Percentiles rank a stretch among this genome's conserved stretches.
Conservation (phyloP, 1,140 invertebrate genomes). For the Orius laevigatus region DNA sequence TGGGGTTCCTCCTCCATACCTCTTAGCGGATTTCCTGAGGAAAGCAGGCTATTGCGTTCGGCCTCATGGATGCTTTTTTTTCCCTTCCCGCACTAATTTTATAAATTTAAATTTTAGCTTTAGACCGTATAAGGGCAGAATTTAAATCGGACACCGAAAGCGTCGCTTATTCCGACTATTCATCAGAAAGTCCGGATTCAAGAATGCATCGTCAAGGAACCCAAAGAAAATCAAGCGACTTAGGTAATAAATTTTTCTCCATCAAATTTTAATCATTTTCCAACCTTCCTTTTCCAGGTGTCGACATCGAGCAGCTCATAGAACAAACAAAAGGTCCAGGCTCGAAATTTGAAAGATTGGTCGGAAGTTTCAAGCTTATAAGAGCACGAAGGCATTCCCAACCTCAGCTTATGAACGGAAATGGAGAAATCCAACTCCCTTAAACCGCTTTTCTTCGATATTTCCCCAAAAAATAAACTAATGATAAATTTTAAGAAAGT, state of each 20-base stretch:
- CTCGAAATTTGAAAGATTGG: too few relatives aligned
- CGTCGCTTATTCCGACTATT: conserved; percentile 15
- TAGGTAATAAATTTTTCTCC: conserved; percentile 4
- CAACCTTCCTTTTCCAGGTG: not conserved
- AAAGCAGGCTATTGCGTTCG: not conserved
- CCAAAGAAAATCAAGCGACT: conserved; percentile 14
- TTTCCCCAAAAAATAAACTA: too few relatives aligned
- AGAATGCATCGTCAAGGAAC: not conserved
- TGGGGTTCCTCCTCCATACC: too few relatives aligned
- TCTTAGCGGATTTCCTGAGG: too few relatives aligned
- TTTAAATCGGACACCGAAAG: conserved; percentile 29
- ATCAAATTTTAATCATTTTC: not conserved
- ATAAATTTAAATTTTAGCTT: too few relatives aligned
- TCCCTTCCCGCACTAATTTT: too few relatives aligned
- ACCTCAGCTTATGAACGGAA: too few relatives aligned
- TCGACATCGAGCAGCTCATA: conserved; percentile 9
- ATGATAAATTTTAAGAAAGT: too few relatives aligned
- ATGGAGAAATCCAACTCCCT: too few relatives aligned
- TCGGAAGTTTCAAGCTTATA: too few relatives aligned
- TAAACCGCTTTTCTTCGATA: too few relatives aligned
- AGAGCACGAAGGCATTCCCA: too few relatives aligned
- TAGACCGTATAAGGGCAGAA: conserved; percentile 31
- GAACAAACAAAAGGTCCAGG: not conserved
- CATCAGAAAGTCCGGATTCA: not conserved
- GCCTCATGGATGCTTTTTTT: conserved; percentile 2